Percentiles rank a stretch among this genome's conserved stretches.
Evolutionary conservation across 2,797 vertebrate species (phyloP).

Genomic region (Tokudaia muenninki): DNA sequence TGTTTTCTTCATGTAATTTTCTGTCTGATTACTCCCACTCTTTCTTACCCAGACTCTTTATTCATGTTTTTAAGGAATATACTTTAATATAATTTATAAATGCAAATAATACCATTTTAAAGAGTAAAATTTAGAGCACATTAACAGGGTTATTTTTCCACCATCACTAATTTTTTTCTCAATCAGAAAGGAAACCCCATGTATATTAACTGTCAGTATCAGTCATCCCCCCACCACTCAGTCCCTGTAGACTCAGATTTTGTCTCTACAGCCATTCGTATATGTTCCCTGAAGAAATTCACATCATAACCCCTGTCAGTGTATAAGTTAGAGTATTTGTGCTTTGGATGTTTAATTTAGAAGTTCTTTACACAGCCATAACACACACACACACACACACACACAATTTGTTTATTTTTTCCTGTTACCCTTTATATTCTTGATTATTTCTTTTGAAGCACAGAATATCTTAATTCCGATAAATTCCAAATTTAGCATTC

Average conservation of each 20-base stretch:
- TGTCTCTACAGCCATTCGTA: neutral
- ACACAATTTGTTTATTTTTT: neutral
- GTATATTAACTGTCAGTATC: neutral
- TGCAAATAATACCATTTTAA: neutral
- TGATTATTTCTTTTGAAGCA: conserved; percentile 21
- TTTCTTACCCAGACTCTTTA: neutral
- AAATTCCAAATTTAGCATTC: neutral
- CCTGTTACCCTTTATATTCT: neutral
- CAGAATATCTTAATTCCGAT: neutral
- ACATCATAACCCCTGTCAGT: neutral
- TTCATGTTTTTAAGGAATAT: neutral
- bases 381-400: neutral
- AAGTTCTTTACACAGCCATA: neutral
- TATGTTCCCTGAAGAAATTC: neutral
- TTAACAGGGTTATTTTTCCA: neutral
- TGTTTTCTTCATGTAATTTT: neutral
- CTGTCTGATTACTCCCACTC: neutral
- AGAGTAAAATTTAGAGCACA: neutral
- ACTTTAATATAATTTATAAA: neutral
- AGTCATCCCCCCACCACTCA: neutral
- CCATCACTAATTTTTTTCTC: neutral
- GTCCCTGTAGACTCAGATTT: neutral
- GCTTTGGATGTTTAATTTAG: neutral
- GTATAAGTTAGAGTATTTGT: neutral
- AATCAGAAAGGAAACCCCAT: neutral